These are phyloP conservation scores for Oryzias curvinotus DNA, from an alignment of 2,113 vertebrate species.

Conservation along the genomic window DNA sequence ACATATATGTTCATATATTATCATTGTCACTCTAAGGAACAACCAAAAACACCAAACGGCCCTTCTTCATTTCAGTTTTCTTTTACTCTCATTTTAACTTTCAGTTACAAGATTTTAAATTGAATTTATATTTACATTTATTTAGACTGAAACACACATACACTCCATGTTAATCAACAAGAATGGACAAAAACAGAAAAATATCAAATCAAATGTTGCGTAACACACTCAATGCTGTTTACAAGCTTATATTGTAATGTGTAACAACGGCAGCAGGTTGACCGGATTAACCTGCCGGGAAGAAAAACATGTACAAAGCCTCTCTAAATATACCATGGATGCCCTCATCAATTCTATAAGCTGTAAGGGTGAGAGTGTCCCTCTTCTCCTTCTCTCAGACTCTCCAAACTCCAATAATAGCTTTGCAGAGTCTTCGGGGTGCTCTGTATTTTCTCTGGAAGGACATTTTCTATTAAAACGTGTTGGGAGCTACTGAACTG, in stretches of 20 bases:
- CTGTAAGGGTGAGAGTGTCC: not conserved
- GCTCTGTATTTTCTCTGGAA: not conserved
- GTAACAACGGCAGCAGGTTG: not conserved
- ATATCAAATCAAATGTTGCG: no score
- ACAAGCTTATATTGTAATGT: not conserved
- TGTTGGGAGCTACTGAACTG: no score
- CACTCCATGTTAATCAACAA: no score
- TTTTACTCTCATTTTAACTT: no score
- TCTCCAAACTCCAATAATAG: conserved; percentile 4
- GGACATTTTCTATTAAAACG: conserved; percentile 22
- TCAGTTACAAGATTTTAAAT: no score
- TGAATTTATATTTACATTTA: no score
- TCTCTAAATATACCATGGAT: conserved; percentile 2
- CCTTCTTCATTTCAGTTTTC: no score
- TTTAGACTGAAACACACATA: no score
- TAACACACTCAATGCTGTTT: not conserved
- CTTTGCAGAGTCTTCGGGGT: not conserved
- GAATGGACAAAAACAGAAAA: no score
- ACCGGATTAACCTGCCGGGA: not conserved
- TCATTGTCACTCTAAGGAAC: no score
- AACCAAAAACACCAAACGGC: no score
- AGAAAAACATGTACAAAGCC: not conserved
- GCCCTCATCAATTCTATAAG: not conserved
- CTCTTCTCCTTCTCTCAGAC: not conserved
- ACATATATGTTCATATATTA: no score